A percentile compares a stretch with the other conserved stretches of the same genome.
phyloP scores from a whole-genome alignment of 2,888 invertebrate genomes.

The Chydorus sphaericus region DNA sequence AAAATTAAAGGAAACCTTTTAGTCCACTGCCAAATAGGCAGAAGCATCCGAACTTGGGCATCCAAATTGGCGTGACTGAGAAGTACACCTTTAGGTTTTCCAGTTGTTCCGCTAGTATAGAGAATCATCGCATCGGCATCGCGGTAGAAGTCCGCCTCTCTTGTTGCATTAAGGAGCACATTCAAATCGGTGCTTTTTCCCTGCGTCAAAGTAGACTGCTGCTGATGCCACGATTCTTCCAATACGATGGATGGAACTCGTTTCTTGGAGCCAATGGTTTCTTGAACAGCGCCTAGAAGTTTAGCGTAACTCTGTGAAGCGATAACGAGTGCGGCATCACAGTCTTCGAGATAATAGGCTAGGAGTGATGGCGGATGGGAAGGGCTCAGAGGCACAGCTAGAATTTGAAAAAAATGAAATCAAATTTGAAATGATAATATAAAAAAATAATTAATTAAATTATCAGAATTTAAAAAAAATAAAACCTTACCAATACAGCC shows the following conservation, averaged over 20 bases:
- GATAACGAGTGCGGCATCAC: neutral
- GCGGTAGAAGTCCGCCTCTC: constrained; percentile 32
- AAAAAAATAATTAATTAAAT: neutral
- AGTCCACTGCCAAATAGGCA: constrained; percentile 58
- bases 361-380: constrained; percentile 55
- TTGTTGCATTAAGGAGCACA: neutral
- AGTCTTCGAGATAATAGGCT: constrained; percentile 48
- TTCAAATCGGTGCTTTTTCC: neutral
- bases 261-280: constrained; percentile 35
- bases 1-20: too few relatives aligned
- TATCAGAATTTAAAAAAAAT: neutral
- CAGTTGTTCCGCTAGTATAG: constrained; percentile 79
- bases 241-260: constrained; percentile 32
- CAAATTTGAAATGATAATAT: neutral
- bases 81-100: constrained; percentile 68
- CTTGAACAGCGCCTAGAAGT: constrained; percentile 37
- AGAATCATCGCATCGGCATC: constrained; percentile 58
- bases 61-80: constrained; percentile 55
- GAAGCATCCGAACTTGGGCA: constrained; percentile 50
- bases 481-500: constrained; percentile 59
- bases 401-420: constrained; percentile 20
- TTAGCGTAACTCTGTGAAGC: constrained; percentile 35
- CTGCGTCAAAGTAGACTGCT: neutral
- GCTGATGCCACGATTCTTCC: constrained; percentile 7
- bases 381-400: constrained; percentile 65